These are phyloP conservation scores for Periophthalmus magnuspinnatus DNA, from an alignment of 2,797 vertebrate species.

Conservation along the genomic window DNA sequence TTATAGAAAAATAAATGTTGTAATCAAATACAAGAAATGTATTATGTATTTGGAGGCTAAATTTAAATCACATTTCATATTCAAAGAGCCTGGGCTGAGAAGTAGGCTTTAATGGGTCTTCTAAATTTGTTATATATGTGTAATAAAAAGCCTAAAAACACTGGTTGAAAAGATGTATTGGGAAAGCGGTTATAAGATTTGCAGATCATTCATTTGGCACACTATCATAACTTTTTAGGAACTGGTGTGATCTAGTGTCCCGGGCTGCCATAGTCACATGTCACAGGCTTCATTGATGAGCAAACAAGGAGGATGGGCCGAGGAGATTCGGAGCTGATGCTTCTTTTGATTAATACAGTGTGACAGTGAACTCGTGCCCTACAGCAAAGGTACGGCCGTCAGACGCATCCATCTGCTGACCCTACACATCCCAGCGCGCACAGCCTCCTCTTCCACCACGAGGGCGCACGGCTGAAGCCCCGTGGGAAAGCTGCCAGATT, in stretches of 20 bases:
- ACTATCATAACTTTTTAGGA: background rate
- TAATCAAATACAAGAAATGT: background rate
- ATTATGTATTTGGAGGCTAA: too few relatives aligned
- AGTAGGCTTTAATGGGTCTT: too few relatives aligned
- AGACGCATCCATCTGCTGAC: conserved; percentile 70
- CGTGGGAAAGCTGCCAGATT: conserved; percentile 74
- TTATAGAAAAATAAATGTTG: background rate
- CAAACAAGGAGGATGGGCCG: conserved; percentile 30
- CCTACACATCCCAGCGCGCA: conserved; percentile 47
- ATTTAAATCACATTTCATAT: background rate
- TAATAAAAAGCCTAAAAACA: too few relatives aligned
- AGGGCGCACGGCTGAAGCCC: conserved; percentile 45
- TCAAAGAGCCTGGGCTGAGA: too few relatives aligned
- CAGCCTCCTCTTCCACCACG: conserved; percentile 33
- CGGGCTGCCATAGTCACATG: background rate
- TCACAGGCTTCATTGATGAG: conserved; percentile 26
- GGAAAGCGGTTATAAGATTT: background rate
- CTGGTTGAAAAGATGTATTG: too few relatives aligned
- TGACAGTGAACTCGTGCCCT: conserved; percentile 71
- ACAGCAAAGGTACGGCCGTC: conserved; percentile 57
- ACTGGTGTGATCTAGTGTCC: background rate
- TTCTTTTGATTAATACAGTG: conserved; percentile 59
- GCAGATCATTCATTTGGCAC: background rate
- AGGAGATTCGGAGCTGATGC: conserved; percentile 42
- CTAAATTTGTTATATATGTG: too few relatives aligned